Evolutionary conservation across 1,140 invertebrate genomes (phyloP).

Genomic region (Heliothis subflexa): DNA sequence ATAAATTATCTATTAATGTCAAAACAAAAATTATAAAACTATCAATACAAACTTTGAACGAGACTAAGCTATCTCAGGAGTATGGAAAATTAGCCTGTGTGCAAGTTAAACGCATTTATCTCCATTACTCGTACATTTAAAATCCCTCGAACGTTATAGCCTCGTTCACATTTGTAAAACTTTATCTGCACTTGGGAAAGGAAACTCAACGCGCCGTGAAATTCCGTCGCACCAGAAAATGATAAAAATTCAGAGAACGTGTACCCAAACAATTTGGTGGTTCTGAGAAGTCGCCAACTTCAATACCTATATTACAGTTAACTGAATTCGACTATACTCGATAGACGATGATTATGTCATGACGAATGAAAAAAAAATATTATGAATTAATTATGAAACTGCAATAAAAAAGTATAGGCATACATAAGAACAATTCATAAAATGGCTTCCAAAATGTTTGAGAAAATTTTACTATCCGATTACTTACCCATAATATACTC

Average conservation of each 20-base stretch:
- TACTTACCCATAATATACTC: background rate
- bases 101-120: slow-evolving; percentile 2
- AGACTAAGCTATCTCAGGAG: background rate
- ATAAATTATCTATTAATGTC: no score
- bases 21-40: background rate
- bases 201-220: slow-evolving; percentile 16
- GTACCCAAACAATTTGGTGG: slow-evolving; percentile 19
- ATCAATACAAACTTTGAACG: no score
- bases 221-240: background rate
- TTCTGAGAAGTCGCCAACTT: background rate
- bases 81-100: background rate
- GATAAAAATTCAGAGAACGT: slow-evolving; percentile 16
- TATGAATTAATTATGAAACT: background rate
- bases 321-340: no score
- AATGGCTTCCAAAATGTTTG: background rate
- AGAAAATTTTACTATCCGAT: background rate
- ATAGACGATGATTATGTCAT: no score
- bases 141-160: background rate
- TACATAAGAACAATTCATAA: background rate
- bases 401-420: background rate
- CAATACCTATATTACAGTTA: background rate
- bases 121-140: slow-evolving; percentile 19
- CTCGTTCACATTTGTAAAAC: slow-evolving; percentile 10
- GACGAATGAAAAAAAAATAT: background rate
- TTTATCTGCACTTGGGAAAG: slow-evolving; percentile 18